Evolutionary conservation across 2,113 vertebrate genomes (phyloP), one percentile per base, ranked within the genome.

Genomic region (Pseudois nayaur): DNA sequence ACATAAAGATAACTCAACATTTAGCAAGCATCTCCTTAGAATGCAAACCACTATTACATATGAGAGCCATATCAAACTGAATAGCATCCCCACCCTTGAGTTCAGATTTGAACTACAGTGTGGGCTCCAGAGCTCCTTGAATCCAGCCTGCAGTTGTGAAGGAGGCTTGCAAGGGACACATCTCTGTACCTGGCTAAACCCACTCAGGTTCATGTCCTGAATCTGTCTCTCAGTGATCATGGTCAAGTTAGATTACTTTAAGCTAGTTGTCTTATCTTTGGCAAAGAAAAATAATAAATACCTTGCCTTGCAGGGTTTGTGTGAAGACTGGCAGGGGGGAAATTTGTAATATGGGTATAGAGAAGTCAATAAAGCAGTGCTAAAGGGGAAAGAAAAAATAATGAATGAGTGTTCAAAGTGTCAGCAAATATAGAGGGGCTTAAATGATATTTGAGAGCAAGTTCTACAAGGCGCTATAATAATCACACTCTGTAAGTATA

Each of bases 11-110:
- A 90, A 79, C 40, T 59, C 43, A 86, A 48, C n/a, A 62, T 67
- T 8, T 40, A 88, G 62, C 52, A 84, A 89, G 23, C 9, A 40
- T 48, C 40, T 85, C 27, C 40, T 55, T 45, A 45, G 27, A 54
- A 84, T 43, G 9, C 16, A 48, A 33, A 31, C 12, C 8, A n/a
- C 29, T 33, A 5, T 52, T 19, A 50, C 0, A 88, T 16, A 87
- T 3, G 57, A 48, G 0, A 11, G n/a, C 3, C 23, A 3, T 0
- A 2, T 43, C 7, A 17, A 15, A 19, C 1, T 6, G 14, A 60
- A 45, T 0, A 36, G 11, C n/a, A 81, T 14, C 1, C 25, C 7
- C 33, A 2, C 2, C 16, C 33, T 60, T 36, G 21, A 59, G n/a
- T 43, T 95, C 81, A 52, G 57, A 55, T 14, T 27, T 6, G 1